Evolutionary conservation across 2,888 invertebrate species (phyloP), one percentile per base, ranked within the genome.

Genomic region (Harpalus rubripes): DNA sequence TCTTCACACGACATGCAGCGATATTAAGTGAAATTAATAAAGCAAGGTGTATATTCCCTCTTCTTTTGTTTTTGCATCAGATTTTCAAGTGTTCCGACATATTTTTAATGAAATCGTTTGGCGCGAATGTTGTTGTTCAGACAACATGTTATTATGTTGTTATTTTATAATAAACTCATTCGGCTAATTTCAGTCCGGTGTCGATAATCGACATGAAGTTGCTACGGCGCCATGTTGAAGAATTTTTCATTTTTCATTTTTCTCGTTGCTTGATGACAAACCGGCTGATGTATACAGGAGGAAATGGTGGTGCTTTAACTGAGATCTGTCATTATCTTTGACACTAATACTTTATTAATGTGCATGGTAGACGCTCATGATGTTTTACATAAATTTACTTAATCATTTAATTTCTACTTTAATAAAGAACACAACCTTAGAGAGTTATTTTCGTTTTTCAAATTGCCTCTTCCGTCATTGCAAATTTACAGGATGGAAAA

Each of bases 91-190:
- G 44, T 74, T 74, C 72, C 32, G 68, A 39, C 68, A 68, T 52
- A 63, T 63, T 81, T 81, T 81, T 68, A 81, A 81, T 81, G 81
- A 81, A 81, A 68, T 26, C 68, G 68, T 81, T 81, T 81, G 65
- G 61, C 22, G 61, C 12, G 68, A 81, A 81, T 16, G 63, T 44
- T 39, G 80, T 15, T 58, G 76, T 56, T 39, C 15, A 41, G 68
- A 81, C 68, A 81, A 65, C 81, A 65, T 68, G 65, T 81, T 56
- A 81, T 81, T 81, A 81, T 56, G 63, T 81, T 81, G 81, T 81
- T 81, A 81, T 81, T 81, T 68, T 65, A 81, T 81, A 81, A 81
- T 81, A 81, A 68, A 81, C 81, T 68, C 68, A 81, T 81, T 68
- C 65, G 32, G 68, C 16, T 32, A 65, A 81, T 81, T 81, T 81